Base-by-base conservation (phyloP, 2,888 invertebrate genomes). In the Patella ulyssiponensis region DNA sequence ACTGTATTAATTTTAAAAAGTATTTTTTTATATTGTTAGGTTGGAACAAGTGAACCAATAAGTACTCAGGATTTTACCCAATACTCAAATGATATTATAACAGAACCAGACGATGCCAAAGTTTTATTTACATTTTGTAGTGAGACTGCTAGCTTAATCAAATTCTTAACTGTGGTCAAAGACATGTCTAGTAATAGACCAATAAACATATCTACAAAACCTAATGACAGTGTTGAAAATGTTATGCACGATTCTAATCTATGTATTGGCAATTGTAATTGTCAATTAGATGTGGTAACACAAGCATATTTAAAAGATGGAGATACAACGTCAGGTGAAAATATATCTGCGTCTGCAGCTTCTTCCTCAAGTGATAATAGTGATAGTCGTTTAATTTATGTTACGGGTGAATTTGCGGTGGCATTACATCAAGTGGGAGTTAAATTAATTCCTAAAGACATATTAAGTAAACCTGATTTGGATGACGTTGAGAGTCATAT, bases 381-480 rank as follows among this genome's bases (percentile, higher is more conserved):
- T 20, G 44, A 56, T 17, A 70, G 54, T 72, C 85, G 85, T 64
- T 78, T 87, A 52, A 85, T 87, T 27, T 85, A 85, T 78, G 86
- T 87, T 27, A 87, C 87, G 4, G 87, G 87, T 51, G 86, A 87
- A 71, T 86, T 87, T 80, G 85, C 86, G n/a, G 86, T 86, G 2
- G 86, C 86, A 44, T 81, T 87, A 27, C 87, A 87, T 74, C 87
- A 87, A 75, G 71, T 87, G 56, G 87, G 86, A 20, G 83, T 87
- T 75, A 87, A 86, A 77, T 83, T 84, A 78, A 82, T 87, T 69
- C 81, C 86, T 69, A 77, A 81, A 20, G 77, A 72, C 69, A 20
- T 52, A n/a, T 64, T 23, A 20, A 20, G 23, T 15, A 11, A 64
- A 53, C 17, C 70, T 23, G 71, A 20, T 14, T 56, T 70, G 17